These are phyloP conservation scores for Dendronephthya gigantea DNA, from an alignment of 64 coral and sea anemone genomes.

Conservation along the genomic window DNA sequence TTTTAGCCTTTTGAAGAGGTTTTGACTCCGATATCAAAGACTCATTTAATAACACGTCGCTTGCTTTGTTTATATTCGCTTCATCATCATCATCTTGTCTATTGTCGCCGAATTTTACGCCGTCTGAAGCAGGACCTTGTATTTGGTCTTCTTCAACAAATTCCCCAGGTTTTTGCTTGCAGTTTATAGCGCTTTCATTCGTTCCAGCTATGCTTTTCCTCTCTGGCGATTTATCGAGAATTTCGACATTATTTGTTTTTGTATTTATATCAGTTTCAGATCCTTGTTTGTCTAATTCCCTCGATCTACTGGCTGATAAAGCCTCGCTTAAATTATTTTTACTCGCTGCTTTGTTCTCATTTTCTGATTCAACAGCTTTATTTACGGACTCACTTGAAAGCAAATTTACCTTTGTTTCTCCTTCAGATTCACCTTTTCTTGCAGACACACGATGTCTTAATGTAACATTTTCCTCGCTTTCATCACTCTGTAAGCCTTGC, in stretches of 20 bases:
- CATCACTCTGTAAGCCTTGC: not conserved
- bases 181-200: not conserved
- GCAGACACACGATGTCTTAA: not conserved
- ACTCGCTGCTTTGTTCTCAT: not conserved
- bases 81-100: not conserved
- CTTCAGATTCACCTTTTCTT: not conserved
- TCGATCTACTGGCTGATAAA: too few species aligned
- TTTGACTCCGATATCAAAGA: not conserved
- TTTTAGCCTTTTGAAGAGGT: not conserved
- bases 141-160: not conserved
- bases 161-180: not conserved
- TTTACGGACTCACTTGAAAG: not conserved
- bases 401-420: not conserved
- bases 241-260: conserved; percentile 4
- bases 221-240: not conserved
- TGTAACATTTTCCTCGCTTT: not conserved
- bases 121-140: not conserved
- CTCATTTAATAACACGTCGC: not conserved
- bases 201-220: not conserved
- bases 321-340: too few species aligned
- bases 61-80: not conserved
- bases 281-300: too few species aligned
- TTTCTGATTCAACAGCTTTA: not conserved
- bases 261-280: not conserved
- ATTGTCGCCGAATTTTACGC: not conserved